phyloP scores from a whole-genome alignment of 2,797 vertebrate genomes.

The Typhlichthys subterraneus region DNA sequence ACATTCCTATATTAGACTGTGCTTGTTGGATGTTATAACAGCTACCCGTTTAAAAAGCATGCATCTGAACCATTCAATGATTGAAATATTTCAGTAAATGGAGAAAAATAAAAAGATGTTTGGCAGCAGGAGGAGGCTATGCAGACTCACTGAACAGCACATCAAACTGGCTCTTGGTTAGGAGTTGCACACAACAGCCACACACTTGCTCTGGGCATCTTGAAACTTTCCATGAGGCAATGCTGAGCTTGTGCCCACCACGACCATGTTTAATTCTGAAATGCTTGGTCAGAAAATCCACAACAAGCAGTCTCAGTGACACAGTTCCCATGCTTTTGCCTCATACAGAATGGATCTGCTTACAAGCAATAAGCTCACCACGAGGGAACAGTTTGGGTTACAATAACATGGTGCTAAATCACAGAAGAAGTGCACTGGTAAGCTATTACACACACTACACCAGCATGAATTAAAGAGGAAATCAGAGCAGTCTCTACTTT shows the following conservation, averaged over 20 bases:
- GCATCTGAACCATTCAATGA: too few relatives aligned
- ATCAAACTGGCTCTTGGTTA: too few relatives aligned
- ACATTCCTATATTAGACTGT: not conserved
- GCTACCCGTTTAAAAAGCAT: constrained; percentile 1
- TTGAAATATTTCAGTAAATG: constrained; percentile 7
- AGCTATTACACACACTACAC: constrained; percentile 47
- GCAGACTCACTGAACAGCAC: not conserved
- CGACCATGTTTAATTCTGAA: constrained; percentile 36
- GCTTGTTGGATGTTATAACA: constrained; percentile 26
- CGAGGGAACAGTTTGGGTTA: constrained; percentile 36
- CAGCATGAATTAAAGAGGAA: constrained; percentile 40
- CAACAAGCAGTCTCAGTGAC: constrained; percentile 36
- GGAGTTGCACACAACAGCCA: not conserved
- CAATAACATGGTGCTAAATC: too few relatives aligned
- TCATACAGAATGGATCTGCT: constrained; percentile 43
- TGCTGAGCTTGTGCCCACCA: constrained; percentile 48
- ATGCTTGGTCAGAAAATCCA: constrained; percentile 32
- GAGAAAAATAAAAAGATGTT: not conserved
- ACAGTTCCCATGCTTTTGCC: constrained; percentile 53
- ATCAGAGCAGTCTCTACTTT: constrained; percentile 40
- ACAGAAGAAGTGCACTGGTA: constrained; percentile 27
- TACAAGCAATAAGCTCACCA: constrained; percentile 41
- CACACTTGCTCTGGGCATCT: constrained; percentile 39
- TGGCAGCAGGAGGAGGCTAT: not conserved
- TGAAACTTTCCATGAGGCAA: constrained; percentile 68